Evolutionary conservation across 1,140 invertebrate genomes (phyloP).

Genomic region (Sipha flava): DNA sequence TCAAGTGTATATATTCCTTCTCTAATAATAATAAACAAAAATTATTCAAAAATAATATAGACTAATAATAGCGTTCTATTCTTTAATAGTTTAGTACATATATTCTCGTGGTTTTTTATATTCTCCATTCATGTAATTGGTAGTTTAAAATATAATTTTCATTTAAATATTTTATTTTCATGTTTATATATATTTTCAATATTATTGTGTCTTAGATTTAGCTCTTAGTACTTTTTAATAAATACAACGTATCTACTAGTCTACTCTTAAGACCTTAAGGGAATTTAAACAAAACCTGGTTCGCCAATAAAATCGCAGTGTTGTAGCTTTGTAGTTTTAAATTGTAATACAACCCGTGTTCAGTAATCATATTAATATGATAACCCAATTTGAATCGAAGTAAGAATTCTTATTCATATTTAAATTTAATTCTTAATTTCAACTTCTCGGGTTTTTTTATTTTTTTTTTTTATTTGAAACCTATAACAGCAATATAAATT

Average conservation of each 20-base stretch:
- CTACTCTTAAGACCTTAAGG: background rate
- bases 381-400: too few species aligned
- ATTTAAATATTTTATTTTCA: background rate
- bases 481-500: too few species aligned
- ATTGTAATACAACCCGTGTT: too few species aligned
- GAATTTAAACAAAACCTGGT: background rate
- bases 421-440: too few species aligned
- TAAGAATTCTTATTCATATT: too few species aligned
- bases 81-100: background rate
- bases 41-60: background rate
- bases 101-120: background rate
- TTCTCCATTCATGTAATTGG: background rate
- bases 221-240: background rate
- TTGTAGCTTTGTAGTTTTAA: too few species aligned
- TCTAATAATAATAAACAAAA: too few species aligned
- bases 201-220: background rate
- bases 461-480: too few species aligned
- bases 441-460: too few species aligned
- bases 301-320: too few species aligned
- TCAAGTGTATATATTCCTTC: too few species aligned
- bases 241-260: background rate
- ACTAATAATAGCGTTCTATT: background rate
- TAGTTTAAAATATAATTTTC: background rate
- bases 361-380: too few species aligned
- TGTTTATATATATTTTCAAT: background rate